Evolutionary conservation across 1,140 invertebrate genomes (phyloP).

Genomic region (Diploscapter pachys): DNA sequence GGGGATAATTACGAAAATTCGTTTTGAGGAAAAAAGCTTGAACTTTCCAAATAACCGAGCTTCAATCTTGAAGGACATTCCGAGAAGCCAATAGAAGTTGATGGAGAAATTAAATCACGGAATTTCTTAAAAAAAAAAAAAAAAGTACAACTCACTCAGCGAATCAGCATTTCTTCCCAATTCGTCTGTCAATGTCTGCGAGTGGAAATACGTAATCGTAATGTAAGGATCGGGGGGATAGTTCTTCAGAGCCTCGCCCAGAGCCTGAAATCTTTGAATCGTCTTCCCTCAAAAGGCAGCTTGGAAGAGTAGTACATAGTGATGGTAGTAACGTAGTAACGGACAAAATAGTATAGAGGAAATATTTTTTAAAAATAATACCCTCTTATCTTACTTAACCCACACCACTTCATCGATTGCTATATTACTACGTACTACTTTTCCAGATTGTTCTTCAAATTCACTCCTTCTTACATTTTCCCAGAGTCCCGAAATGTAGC

Average conservation of each 20-base stretch:
- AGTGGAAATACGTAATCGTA: slow-evolving; percentile 41
- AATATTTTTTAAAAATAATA: too few relatives aligned
- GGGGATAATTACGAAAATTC: too few relatives aligned
- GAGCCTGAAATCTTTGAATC: slow-evolving; percentile 23
- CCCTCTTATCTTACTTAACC: too few relatives aligned
- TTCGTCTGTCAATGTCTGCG: slow-evolving; percentile 43
- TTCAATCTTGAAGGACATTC: too few relatives aligned
- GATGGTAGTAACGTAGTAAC: not conserved
- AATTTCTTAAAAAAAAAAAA: not conserved
- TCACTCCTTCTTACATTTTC: slow-evolving; percentile 28
- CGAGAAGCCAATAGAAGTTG: too few relatives aligned
- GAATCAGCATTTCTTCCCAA: slow-evolving; percentile 41
- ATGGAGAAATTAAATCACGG: too few relatives aligned
- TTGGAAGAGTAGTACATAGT: not conserved
- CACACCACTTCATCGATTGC: too few relatives aligned
- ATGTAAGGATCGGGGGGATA: slow-evolving; percentile 42
- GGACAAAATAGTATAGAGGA: not conserved
- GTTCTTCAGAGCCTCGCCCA: slow-evolving; percentile 25
- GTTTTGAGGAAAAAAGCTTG: too few relatives aligned
- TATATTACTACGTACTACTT: not conserved
- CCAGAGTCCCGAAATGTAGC: slow-evolving; percentile 43
- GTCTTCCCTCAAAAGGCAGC: not conserved
- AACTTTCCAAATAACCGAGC: too few relatives aligned
- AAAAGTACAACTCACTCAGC: slow-evolving; percentile 2
- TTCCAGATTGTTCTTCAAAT: slow-evolving; percentile 2